Conservation (phyloP, 2,888 invertebrate species). For the Euproctis similis region DNA sequence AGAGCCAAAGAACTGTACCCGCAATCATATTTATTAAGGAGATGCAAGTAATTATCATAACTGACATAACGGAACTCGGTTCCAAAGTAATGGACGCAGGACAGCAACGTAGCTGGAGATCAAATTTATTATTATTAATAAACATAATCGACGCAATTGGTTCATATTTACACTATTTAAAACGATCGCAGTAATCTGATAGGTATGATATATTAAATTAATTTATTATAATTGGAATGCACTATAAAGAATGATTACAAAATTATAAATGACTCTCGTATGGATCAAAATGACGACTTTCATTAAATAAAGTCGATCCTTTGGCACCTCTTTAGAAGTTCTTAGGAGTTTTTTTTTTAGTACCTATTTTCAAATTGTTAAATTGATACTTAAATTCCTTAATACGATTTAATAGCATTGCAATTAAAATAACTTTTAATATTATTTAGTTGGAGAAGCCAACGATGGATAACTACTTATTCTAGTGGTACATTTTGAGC, state of each 20-base stretch:
- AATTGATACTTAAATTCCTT: too few relatives aligned
- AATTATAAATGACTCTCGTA: constrained; percentile 24
- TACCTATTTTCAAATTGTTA: too few relatives aligned
- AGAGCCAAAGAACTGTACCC: constrained; percentile 51
- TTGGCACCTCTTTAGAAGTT: too few relatives aligned
- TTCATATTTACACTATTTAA: constrained; percentile 36
- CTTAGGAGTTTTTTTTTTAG: too few relatives aligned
- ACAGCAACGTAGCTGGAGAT: constrained; percentile 32
- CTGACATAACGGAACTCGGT: constrained; percentile 51
- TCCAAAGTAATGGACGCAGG: constrained; percentile 29
- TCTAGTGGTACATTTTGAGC: too few relatives aligned
- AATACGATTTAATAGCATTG: too few relatives aligned
- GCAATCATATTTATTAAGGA: constrained; percentile 65
- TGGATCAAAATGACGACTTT: constrained; percentile 15
- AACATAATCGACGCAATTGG: constrained; percentile 37
- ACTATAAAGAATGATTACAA: constrained; percentile 20
- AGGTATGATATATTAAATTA: constrained; percentile 39
- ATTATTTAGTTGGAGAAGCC: too few relatives aligned
- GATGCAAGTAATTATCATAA: constrained; percentile 68
- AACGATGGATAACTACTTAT: too few relatives aligned
- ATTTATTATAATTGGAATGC: constrained; percentile 37
- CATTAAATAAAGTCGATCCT: constrained; percentile 19
- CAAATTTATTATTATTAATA: constrained; percentile 41
- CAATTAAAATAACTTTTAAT: too few relatives aligned
- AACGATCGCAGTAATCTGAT: constrained; percentile 34